phyloP scores from a whole-genome alignment of 30 jellyfish, hydroid and myxozoan genomes.

The Hydra vulgaris region DNA sequence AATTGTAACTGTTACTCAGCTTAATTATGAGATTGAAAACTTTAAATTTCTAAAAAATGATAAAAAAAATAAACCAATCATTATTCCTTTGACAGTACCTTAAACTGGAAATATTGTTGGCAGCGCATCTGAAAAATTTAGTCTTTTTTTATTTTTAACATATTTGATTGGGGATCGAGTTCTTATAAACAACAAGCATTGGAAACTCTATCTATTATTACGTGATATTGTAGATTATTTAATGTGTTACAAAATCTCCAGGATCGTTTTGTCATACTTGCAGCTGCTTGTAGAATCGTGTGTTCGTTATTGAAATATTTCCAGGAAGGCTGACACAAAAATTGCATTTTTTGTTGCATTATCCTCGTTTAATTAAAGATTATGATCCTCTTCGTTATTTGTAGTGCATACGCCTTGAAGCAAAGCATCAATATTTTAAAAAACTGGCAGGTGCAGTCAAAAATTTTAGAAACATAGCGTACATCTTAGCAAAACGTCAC shows the following conservation, averaged over 20 bases:
- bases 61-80: not conserved
- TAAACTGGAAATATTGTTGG: not conserved
- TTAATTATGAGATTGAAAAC: not conserved
- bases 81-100: not conserved
- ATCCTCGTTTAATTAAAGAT: not conserved
- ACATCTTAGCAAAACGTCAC: not conserved
- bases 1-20: not conserved
- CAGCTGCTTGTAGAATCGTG: not conserved
- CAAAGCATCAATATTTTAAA: not conserved
- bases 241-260: not conserved
- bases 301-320: not conserved
- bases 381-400: not conserved
- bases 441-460: not conserved
- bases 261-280: not conserved
- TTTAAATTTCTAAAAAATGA: not conserved
- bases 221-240: not conserved
- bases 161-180: not conserved
- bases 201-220: not conserved
- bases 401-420: not conserved
- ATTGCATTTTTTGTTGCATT: not conserved
- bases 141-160: not conserved
- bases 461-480: not conserved
- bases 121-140: not conserved
- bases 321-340: not conserved
- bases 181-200: not conserved